Conservation (phyloP, 2,888 invertebrate genomes). For the Phoronis australis region DNA sequence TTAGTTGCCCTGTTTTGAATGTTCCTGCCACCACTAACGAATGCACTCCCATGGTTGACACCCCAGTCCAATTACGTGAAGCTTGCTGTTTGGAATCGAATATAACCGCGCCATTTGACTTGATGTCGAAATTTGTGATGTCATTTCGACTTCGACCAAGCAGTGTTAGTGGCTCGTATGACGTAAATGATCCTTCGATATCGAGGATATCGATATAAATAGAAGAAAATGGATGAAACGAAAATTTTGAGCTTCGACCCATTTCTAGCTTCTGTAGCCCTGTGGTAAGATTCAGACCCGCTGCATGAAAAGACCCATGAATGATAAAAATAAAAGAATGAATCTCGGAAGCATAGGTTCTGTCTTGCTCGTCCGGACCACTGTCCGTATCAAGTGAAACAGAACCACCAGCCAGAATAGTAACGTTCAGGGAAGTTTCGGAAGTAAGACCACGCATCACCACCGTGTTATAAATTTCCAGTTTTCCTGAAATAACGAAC, state of each 20-base stretch:
- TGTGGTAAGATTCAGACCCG: conserved; percentile 11
- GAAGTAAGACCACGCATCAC: too few relatives aligned
- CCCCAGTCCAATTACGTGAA: conserved; percentile 15
- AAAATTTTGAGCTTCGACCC: conserved; percentile 17
- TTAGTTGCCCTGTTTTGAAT: too few relatives aligned
- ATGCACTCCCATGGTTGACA: conserved; percentile 17
- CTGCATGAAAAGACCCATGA: conserved; percentile 16
- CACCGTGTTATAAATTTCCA: too few relatives aligned
- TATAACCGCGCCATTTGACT: conserved; percentile 16
- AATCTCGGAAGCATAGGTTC: too few relatives aligned
- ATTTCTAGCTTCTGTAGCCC: conserved; percentile 17
- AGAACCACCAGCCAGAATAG: too few relatives aligned
- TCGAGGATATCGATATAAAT: conserved; percentile 16
- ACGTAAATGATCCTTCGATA: conserved; percentile 19
- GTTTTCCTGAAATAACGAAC: too few relatives aligned
- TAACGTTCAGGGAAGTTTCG: too few relatives aligned
- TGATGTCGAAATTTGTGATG: conserved; percentile 15
- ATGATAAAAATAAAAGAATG: too few relatives aligned
- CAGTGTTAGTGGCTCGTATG: conserved; percentile 16
- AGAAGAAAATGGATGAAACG: conserved; percentile 16
- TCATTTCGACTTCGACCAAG: conserved; percentile 13
- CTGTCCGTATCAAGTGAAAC: too few relatives aligned
- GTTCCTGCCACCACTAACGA: too few relatives aligned
- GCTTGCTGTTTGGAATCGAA: conserved; percentile 18
- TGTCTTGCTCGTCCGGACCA: too few relatives aligned